Evolutionary conservation across 2,797 vertebrate genomes (phyloP).

Genomic region (Chelon auratus): DNA sequence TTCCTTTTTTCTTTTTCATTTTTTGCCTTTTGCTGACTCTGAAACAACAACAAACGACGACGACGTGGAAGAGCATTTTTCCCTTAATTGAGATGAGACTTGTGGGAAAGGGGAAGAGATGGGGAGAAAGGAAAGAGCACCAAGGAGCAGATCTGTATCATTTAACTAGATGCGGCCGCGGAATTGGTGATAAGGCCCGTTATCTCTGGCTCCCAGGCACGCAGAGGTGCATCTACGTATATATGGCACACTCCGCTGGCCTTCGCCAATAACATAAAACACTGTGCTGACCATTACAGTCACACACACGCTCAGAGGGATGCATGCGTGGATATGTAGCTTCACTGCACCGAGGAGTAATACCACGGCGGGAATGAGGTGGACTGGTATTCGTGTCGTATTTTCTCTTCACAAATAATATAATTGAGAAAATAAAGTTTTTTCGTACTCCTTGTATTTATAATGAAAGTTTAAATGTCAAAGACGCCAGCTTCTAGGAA

Average conservation of each 20-base stretch:
- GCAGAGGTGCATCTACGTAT: slow-evolving; percentile 29
- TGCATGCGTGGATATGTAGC: slow-evolving; percentile 26
- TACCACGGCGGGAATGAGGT: slow-evolving; percentile 18
- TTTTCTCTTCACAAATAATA: slow-evolving; percentile 2
- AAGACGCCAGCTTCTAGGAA: slow-evolving; percentile 5
- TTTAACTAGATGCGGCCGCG: slow-evolving; percentile 70
- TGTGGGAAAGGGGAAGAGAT: background rate
- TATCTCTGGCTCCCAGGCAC: slow-evolving; percentile 72
- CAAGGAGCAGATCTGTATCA: slow-evolving; percentile 70
- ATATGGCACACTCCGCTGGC: slow-evolving; percentile 47
- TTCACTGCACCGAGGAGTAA: slow-evolving; percentile 26
- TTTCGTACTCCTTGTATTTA: background rate
- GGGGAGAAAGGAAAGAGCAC: slow-evolving; percentile 30
- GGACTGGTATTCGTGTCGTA: background rate
- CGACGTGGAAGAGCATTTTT: slow-evolving; percentile 30
- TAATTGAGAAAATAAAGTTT: slow-evolving; percentile 2
- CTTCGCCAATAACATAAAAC: slow-evolving; percentile 60
- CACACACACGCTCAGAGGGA: slow-evolving; percentile 20
- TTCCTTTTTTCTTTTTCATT: slow-evolving; percentile 18
- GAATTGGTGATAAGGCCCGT: slow-evolving; percentile 70
- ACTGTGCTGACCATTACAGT: slow-evolving; percentile 14
- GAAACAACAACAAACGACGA: slow-evolving; percentile 1
- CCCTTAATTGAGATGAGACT: slow-evolving; percentile 37
- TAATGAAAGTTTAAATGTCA: background rate
- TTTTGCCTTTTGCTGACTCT: slow-evolving; percentile 17